Evolutionary conservation across 2,113 vertebrate species (phyloP).

Genomic region (Tachycineta bicolor): DNA sequence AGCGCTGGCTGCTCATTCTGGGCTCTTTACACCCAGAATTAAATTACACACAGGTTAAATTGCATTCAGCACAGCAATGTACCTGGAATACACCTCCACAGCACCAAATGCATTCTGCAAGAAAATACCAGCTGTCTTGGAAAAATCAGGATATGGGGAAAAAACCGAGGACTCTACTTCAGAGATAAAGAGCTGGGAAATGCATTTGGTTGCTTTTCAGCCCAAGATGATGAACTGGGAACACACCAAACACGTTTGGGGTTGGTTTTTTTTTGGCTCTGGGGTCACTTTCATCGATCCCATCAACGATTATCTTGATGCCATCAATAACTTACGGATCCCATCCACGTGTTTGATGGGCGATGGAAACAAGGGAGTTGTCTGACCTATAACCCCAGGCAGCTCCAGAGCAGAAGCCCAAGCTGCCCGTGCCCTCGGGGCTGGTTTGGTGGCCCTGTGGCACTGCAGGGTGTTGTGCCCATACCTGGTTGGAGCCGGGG

Average conservation of each 20-base stretch:
- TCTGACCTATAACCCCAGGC: background rate
- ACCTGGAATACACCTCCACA: background rate
- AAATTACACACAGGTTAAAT: background rate
- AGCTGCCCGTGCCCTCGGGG: accelerated
- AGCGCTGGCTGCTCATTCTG: accelerated
- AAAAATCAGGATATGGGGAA: background rate
- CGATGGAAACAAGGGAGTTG: background rate
- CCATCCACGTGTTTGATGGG: accelerated
- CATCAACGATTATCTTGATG: accelerated
- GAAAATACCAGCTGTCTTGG: background rate
- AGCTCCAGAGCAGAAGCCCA: accelerated
- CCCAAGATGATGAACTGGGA: background rate
- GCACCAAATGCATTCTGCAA: background rate
- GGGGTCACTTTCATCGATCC: accelerated
- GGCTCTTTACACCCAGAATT: background rate
- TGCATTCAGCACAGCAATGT: background rate
- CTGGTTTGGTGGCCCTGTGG: accelerated
- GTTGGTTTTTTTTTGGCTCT: background rate
- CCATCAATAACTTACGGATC: accelerated
- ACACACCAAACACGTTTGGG: accelerated
- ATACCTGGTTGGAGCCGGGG: slow-evolving; percentile 96
- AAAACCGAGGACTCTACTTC: accelerated
- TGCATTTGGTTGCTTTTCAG: background rate
- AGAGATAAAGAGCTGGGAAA: background rate
- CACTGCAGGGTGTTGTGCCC: accelerated